Evolutionary conservation across 2,888 invertebrate species (phyloP).

Genomic region (Shargacucullia verbasci): DNA sequence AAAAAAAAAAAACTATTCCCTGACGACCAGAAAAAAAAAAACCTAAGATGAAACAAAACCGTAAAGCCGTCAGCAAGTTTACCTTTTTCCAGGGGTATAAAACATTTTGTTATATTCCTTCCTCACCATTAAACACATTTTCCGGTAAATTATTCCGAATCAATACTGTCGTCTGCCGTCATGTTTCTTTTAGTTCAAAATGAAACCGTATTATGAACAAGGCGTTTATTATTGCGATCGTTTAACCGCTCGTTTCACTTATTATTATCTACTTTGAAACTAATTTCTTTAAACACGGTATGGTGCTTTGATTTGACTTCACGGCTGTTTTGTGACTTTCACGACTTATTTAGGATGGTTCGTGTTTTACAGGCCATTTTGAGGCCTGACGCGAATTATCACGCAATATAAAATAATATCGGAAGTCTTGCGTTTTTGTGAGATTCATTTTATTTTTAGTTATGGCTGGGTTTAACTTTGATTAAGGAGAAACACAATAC

Average conservation of each 20-base stretch:
- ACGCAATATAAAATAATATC: conserved; percentile 3
- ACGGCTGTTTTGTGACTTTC: background rate
- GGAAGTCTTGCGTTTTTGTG: background rate
- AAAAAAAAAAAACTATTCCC: too few species aligned
- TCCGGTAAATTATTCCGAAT: conserved; percentile 50
- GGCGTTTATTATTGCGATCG: conserved; percentile 40
- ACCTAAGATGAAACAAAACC: background rate
- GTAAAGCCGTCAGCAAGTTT: conserved; percentile 4
- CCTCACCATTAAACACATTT: conserved; percentile 41
- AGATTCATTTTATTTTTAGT: too few species aligned
- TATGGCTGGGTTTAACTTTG: background rate
- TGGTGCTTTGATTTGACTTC: conserved; percentile 50
- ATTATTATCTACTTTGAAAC: conserved; percentile 58
- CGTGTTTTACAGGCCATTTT: conserved; percentile 11
- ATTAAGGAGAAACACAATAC: too few species aligned
- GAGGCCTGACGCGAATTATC: conserved; percentile 15
- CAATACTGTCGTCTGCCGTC: conserved; percentile 31
- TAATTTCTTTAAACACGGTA: conserved; percentile 55
- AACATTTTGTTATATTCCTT: conserved; percentile 39
- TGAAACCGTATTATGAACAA: conserved; percentile 42
- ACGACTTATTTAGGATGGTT: too few species aligned
- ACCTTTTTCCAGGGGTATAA: conserved; percentile 12
- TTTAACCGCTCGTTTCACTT: conserved; percentile 49
- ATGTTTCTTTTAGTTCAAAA: conserved; percentile 32
- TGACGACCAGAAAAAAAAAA: conserved; percentile 14